Conservation (phyloP, 1,140 invertebrate genomes). For the Zaprionus taronus region DNA sequence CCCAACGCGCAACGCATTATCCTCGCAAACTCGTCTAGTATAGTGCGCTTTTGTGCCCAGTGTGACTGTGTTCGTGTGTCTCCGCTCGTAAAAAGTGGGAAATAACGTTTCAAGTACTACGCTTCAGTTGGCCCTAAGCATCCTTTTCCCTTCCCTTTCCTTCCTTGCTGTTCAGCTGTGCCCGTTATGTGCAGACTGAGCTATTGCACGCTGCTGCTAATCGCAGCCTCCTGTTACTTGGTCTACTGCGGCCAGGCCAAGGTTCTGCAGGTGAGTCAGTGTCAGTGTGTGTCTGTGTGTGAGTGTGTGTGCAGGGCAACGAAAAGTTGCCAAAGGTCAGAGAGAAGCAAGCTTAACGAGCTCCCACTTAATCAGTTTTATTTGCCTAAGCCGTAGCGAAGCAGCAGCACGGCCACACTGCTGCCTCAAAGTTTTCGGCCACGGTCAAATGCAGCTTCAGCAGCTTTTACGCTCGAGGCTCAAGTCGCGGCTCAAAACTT, state of each 20-base stretch:
- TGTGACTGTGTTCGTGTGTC: conserved; percentile 3
- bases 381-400: conserved; percentile 39
- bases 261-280: conserved; percentile 65
- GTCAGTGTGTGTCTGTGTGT: background rate
- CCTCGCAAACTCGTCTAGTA: background rate
- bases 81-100: background rate
- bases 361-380: conserved; percentile 74
- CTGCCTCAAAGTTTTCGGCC: conserved; percentile 9
- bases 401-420: background rate
- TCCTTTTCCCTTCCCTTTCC: background rate
- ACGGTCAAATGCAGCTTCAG: background rate
- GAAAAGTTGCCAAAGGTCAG: background rate
- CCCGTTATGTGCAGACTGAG: conserved; percentile 70
- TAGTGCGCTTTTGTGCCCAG: conserved; percentile 32
- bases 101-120: conserved; percentile 6
- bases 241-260: conserved; percentile 65
- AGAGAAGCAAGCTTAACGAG: conserved; percentile 31
- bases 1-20: conserved; percentile 42
- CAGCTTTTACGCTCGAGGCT: background rate
- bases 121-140: conserved; percentile 1
- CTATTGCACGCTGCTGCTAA: conserved; percentile 74
- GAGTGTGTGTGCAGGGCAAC: background rate
- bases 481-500: conserved; percentile 10
- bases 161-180: background rate
- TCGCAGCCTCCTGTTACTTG: conserved; percentile 69